phyloP scores from a whole-genome alignment of 2,797 vertebrate genomes.

The Muraenolepis orangiensis region DNA sequence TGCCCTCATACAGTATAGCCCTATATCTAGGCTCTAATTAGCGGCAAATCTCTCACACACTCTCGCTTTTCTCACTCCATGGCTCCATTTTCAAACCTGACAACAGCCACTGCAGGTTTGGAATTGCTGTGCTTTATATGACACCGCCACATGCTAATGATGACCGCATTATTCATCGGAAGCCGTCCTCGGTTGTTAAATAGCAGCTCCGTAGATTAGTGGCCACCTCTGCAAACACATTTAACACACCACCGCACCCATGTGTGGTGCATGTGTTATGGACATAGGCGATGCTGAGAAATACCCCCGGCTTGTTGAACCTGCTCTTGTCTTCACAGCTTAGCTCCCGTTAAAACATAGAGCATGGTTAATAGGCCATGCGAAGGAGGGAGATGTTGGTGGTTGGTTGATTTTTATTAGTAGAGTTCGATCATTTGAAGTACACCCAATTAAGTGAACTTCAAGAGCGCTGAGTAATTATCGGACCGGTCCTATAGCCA shows the following conservation, averaged over 20 bases:
- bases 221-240: neutral
- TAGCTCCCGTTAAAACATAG: neutral
- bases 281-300: neutral
- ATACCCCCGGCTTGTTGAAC: neutral
- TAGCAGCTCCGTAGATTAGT: slow-evolving; percentile 3
- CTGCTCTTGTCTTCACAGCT: neutral
- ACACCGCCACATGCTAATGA: slow-evolving; percentile 27
- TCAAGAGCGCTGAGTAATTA: neutral
- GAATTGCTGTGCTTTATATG: slow-evolving; percentile 12
- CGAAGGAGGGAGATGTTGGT: neutral
- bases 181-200: slow-evolving; percentile 6
- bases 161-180: slow-evolving; percentile 44
- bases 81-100: slow-evolving; percentile 16
- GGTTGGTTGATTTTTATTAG: slow-evolving; percentile 3
- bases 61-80: neutral
- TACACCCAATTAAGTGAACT: neutral
- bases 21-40: neutral
- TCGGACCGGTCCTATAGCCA: neutral
- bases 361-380: neutral
- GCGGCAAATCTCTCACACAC: neutral
- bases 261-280: neutral
- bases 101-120: slow-evolving; percentile 18
- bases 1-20: neutral
- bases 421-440: neutral
- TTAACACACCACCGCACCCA: neutral